Conservation (phyloP, 2,888 invertebrate species). For the Adineta ricciae region DNA sequence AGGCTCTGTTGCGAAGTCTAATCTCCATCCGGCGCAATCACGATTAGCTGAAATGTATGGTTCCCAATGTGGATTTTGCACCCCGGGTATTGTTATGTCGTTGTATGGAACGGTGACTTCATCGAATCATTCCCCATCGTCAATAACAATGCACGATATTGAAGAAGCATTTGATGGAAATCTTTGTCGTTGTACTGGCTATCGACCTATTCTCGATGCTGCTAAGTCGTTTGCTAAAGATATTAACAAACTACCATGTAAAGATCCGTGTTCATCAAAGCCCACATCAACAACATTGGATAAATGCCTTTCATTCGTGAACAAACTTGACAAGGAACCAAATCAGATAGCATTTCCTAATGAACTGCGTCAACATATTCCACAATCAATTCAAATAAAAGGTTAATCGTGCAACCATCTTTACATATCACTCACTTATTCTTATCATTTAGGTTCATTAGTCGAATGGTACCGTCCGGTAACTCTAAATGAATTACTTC, state of each 20-base stretch:
- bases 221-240: slow-evolving; percentile 57
- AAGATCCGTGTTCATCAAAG: background rate
- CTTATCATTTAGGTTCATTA: slow-evolving; percentile 54
- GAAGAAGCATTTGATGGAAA: slow-evolving; percentile 55
- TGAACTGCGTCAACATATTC: background rate
- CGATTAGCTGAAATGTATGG: slow-evolving; percentile 77
- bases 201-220: slow-evolving; percentile 80
- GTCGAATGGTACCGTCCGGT: slow-evolving; percentile 69
- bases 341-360: background rate
- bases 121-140: slow-evolving; percentile 53
- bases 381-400: background rate
- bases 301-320: background rate
- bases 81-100: slow-evolving; percentile 92
- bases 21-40: slow-evolving; percentile 38
- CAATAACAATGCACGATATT: slow-evolving; percentile 61
- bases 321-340: background rate
- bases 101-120: slow-evolving; percentile 78
- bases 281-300: background rate
- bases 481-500: slow-evolving; percentile 59
- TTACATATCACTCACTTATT: no score
- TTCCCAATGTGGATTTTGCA: slow-evolving; percentile 87
- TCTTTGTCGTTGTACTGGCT: slow-evolving; percentile 83
- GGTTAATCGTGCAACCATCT: background rate
- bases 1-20: slow-evolving; percentile 42
- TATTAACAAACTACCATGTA: background rate